phyloP scores from a whole-genome alignment of 2,113 vertebrate genomes.

The Columbina picui region DNA sequence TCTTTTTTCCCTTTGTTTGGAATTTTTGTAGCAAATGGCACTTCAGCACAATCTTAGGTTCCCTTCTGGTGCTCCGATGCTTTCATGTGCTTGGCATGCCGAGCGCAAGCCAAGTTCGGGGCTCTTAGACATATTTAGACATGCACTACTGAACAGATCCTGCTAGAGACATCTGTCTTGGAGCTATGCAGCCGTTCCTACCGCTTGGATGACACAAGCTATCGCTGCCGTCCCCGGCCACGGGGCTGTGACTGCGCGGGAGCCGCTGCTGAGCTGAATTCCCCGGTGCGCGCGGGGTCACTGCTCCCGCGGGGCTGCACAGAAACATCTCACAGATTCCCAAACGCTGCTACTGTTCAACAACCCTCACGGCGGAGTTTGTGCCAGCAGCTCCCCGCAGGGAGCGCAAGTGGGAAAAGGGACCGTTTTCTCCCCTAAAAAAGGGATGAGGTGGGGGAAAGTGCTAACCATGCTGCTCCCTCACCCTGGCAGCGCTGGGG shows the following conservation, averaged over 20 bases:
- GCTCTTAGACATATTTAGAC: conserved; percentile 65
- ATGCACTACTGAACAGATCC: conserved; percentile 42
- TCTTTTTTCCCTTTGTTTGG: not conserved
- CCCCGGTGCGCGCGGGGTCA: not conserved
- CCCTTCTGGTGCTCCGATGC: conserved; percentile 18
- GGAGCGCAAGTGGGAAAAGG: not conserved
- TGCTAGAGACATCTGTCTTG: not conserved
- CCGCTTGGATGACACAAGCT: not conserved
- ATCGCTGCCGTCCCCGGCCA: not conserved
- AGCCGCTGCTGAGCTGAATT: not conserved
- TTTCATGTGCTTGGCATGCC: conserved; percentile 60
- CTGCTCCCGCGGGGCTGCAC: not conserved
- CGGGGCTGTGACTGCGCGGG: not conserved
- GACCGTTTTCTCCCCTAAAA: not conserved
- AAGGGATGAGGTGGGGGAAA: not conserved
- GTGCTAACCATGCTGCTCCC: not conserved
- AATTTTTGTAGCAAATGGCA: conserved; percentile 16
- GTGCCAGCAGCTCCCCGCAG: not conserved
- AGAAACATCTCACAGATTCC: not conserved
- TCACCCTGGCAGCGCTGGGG: not conserved
- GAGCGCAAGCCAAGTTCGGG: conserved; percentile 18
- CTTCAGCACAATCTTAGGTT: not conserved
- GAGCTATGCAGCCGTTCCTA: not conserved
- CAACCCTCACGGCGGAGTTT: accelerated
- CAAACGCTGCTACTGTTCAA: not conserved